phyloP scores from a whole-genome alignment of 2,797 vertebrate species.

The Oceanodroma leucorhoa region DNA sequence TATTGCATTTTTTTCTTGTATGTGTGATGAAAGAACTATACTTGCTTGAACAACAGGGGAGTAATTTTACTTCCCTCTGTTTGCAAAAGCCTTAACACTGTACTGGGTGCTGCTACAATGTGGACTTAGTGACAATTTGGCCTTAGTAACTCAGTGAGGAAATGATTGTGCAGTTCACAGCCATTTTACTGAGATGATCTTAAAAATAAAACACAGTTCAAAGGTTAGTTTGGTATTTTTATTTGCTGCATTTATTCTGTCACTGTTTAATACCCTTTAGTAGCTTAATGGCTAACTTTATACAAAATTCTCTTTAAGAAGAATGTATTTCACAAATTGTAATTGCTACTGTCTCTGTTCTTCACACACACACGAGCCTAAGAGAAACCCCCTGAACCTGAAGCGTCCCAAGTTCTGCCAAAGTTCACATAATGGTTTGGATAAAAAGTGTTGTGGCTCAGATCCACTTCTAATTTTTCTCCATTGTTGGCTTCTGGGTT shows the following conservation, averaged over 20 bases:
- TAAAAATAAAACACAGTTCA: neutral
- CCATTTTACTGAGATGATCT: neutral
- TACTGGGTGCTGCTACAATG: neutral
- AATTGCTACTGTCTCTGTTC: neutral
- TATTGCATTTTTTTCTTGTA: neutral
- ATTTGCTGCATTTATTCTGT: neutral
- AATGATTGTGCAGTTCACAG: neutral
- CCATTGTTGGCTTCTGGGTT: neutral
- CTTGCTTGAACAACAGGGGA: neutral
- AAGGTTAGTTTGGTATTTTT: neutral
- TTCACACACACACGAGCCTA: neutral
- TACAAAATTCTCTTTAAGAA: neutral
- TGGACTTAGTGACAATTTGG: neutral
- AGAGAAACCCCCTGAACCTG: neutral
- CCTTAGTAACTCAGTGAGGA: neutral
- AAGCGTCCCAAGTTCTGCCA: neutral
- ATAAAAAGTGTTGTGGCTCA: slow-evolving; percentile 7
- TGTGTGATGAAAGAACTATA: neutral
- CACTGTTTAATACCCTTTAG: neutral
- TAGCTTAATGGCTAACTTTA: neutral
- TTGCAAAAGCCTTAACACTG: neutral
- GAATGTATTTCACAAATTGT: neutral
- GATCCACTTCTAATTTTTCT: neutral
- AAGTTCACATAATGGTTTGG: slow-evolving; percentile 10
- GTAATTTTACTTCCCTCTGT: neutral